Percentiles rank a stretch among this genome's conserved stretches.
Conservation (phyloP, 2,113 vertebrate species). For the Bungarus multicinctus region DNA sequence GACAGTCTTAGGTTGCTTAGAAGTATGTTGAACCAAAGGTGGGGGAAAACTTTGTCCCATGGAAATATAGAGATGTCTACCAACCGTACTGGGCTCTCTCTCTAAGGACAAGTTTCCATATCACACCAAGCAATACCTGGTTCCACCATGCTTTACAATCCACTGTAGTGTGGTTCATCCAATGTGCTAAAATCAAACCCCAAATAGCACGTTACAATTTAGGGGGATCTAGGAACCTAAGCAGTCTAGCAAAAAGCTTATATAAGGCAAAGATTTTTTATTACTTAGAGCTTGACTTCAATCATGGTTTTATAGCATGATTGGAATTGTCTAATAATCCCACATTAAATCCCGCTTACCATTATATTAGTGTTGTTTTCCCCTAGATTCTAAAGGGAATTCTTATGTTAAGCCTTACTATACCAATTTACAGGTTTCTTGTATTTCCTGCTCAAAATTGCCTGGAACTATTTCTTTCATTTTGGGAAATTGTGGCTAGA, state of each 20-base stretch:
- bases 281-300: background rate
- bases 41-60: background rate
- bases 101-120: background rate
- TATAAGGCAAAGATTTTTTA: background rate
- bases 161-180: background rate
- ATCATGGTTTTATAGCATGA: background rate
- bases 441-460: background rate
- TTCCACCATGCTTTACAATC: background rate
- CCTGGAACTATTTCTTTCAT: background rate
- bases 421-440: background rate
- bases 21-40: background rate
- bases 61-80: background rate
- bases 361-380: background rate
- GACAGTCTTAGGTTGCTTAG: background rate
- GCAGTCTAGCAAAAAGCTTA: background rate
- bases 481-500: background rate
- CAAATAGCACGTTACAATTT: background rate
- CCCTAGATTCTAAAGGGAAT: background rate
- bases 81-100: background rate
- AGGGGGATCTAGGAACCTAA: background rate
- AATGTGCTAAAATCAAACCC: background rate
- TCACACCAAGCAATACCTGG: background rate
- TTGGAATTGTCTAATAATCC: background rate
- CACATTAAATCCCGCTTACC: background rate
- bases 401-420: background rate